These are phyloP conservation scores for Venustaconcha ellipsiformis DNA, from an alignment of 1,140 invertebrate genomes.

Conservation along the genomic window DNA sequence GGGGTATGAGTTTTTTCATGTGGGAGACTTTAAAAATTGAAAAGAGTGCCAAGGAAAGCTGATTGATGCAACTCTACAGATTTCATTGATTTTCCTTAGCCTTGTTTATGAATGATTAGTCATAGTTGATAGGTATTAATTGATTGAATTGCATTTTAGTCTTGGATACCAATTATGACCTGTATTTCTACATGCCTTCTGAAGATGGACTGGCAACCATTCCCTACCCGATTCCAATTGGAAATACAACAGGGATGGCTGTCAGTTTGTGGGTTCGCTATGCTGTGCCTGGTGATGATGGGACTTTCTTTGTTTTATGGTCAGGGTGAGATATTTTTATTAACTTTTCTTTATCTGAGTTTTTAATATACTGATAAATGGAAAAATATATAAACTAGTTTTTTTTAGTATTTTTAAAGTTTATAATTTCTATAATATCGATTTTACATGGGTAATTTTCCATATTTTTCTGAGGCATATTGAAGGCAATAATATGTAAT, in stretches of 20 bases:
- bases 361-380: no score
- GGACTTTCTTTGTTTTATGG: constrained; percentile 67
- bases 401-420: no score
- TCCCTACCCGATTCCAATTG: constrained; percentile 37
- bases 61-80: neutral
- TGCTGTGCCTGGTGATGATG: constrained; percentile 87
- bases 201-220: constrained; percentile 40
- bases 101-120: neutral
- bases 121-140: neutral
- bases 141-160: constrained; percentile 29
- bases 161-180: constrained; percentile 49
- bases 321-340: no score
- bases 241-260: constrained; percentile 76
- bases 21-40: no score
- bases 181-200: constrained; percentile 43
- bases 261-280: constrained; percentile 97
- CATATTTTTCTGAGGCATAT: no score
- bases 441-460: no score
- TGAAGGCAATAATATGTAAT: no score
- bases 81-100: neutral
- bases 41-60: no score
- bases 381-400: no score
- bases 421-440: no score
- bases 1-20: no score
- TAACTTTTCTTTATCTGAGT: no score